phyloP scores from a whole-genome alignment of 2,888 invertebrate species.

The Terebella lapidaria region DNA sequence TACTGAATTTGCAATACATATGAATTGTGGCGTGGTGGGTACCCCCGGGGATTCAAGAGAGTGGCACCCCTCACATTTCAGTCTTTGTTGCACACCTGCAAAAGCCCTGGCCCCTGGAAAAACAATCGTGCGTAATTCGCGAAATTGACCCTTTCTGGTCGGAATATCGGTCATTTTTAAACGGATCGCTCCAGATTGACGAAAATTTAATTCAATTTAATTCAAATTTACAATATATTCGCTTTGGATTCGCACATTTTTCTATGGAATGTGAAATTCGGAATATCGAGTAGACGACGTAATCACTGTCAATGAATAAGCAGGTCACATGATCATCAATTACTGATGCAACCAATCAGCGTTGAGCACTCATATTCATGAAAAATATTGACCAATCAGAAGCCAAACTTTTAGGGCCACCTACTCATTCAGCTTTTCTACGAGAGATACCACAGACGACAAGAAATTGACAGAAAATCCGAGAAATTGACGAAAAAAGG shows the following conservation, averaged over 20 bases:
- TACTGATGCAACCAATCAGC: neutral
- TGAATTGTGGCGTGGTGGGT: no score
- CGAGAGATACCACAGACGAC: neutral
- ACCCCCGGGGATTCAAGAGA: no score
- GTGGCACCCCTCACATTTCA: no score
- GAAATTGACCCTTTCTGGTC: no score
- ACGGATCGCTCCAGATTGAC: no score
- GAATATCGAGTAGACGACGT: neutral
- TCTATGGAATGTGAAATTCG: neutral
- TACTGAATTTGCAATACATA: no score
- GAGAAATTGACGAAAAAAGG: neutral
- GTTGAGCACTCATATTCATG: neutral
- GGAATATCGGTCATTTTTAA: no score
- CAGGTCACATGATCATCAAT: neutral
- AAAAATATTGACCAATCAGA: neutral
- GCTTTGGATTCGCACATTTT: no score
- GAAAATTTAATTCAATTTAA: no score
- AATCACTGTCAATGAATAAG: slow-evolving; percentile 1
- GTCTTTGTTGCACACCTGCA: neutral
- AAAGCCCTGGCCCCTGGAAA: neutral
- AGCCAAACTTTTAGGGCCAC: neutral
- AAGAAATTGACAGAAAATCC: neutral
- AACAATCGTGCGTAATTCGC: no score
- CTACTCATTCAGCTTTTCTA: slow-evolving; percentile 1
- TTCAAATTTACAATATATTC: no score